Conservation (phyloP, 1,140 invertebrate genomes). For the Bombyx mori region DNA sequence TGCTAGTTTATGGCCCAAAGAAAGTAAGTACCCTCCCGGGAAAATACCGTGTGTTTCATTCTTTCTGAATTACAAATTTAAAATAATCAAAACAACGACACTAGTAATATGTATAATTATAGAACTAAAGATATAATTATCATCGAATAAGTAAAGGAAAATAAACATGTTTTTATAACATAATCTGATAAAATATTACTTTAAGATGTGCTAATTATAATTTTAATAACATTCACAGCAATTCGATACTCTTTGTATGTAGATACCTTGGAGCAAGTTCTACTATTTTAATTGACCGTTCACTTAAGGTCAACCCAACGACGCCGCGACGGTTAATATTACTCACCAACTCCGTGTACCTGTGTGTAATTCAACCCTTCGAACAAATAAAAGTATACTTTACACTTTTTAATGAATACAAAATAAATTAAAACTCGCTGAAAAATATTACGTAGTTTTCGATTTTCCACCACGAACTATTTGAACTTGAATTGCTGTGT, state of each 20-base stretch:
- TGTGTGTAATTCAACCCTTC: too few relatives aligned
- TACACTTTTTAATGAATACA: too few relatives aligned
- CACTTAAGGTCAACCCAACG: constrained; percentile 13
- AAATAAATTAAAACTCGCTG: too few relatives aligned
- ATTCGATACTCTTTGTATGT: constrained; percentile 15
- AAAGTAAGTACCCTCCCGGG: too few relatives aligned
- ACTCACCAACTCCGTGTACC: constrained; percentile 8
- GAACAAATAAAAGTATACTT: too few relatives aligned
- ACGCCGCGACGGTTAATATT: constrained; percentile 17
- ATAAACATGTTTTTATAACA: constrained; percentile 7
- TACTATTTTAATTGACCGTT: constrained; percentile 30
- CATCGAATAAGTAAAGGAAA: neutral
- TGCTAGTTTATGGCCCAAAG: too few relatives aligned
- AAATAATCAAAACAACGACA: too few relatives aligned
- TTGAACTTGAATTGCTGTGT: too few relatives aligned
- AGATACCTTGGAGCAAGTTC: constrained; percentile 31
- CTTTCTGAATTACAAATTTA: too few relatives aligned
- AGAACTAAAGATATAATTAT: neutral
- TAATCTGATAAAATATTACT: neutral
- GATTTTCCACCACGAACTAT: too few relatives aligned
- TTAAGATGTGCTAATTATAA: neutral
- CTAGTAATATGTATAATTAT: neutral
- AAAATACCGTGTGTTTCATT: too few relatives aligned
- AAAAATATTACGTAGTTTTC: too few relatives aligned
- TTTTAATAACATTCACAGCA: constrained; percentile 21